Evolutionary conservation across 1,140 invertebrate genomes (phyloP).

Genomic region (Brachionus sp.): DNA sequence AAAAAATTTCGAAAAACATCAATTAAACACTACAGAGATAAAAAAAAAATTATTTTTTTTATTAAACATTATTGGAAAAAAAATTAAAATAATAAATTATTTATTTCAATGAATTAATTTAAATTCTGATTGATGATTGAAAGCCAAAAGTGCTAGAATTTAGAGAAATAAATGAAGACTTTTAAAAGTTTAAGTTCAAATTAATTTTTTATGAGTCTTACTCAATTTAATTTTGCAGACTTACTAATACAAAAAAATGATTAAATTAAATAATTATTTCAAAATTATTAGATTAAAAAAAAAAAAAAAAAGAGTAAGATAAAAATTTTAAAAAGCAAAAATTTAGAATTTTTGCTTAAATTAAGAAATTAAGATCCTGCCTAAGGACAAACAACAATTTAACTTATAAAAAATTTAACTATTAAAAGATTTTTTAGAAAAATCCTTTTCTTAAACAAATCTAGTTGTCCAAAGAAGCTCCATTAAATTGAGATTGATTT

Average conservation of each 20-base stretch:
- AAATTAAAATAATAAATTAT: background rate
- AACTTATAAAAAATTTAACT: conserved; percentile 25
- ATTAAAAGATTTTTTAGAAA: background rate
- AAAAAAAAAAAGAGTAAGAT: too few relatives aligned
- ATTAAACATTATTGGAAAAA: background rate
- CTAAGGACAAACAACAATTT: background rate
- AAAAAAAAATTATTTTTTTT: background rate
- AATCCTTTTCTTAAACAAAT: background rate
- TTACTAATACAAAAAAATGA: background rate
- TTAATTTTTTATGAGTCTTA: background rate
- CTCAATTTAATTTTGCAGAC: background rate
- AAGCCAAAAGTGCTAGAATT: background rate
- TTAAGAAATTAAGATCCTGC: background rate
- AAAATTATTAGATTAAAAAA: too few relatives aligned
- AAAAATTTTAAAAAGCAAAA: background rate
- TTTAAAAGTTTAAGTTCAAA: background rate
- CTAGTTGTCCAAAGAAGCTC: conserved; percentile 22
- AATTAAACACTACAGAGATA: background rate
- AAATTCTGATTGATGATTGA: conserved; percentile 36
- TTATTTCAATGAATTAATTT: background rate
- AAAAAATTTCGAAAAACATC: background rate
- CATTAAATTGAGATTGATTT: conserved; percentile 32
- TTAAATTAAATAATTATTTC: background rate
- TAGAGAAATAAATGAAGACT: background rate
- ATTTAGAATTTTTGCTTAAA: background rate